phyloP scores from a whole-genome alignment of 2,888 invertebrate species.

The Tetragonisca angustula region DNA sequence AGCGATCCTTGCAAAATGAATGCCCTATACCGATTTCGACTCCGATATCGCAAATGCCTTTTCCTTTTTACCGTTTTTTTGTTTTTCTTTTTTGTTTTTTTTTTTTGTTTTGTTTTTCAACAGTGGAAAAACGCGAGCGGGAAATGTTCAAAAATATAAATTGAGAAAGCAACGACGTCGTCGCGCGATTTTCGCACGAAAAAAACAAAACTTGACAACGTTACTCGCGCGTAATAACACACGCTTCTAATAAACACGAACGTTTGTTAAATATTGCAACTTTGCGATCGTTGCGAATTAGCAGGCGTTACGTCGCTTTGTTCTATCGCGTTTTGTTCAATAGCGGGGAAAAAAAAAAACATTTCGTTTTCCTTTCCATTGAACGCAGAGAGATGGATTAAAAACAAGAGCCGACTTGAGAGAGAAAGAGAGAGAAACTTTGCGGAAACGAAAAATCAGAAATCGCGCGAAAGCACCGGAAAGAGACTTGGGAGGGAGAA shows the following conservation, averaged over 20 bases:
- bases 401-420: not conserved
- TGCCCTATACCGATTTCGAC: not conserved
- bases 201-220: conserved; percentile 12
- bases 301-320: too few species aligned
- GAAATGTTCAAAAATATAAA: not conserved
- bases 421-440: too few species aligned
- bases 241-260: conserved; percentile 1
- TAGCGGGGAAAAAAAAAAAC: too few species aligned
- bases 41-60: not conserved
- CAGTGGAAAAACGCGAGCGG: not conserved
- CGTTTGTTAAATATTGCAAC: not conserved
- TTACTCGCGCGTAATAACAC: not conserved
- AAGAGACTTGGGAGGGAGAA: not conserved
- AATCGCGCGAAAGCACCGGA: not conserved
- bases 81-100: not conserved
- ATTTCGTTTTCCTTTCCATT: not conserved
- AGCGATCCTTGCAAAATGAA: not conserved
- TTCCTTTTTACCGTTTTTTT: not conserved
- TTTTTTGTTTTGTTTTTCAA: not conserved
- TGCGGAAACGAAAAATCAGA: not conserved
- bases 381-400: not conserved
- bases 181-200: conserved; percentile 11
- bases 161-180: not conserved
- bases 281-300: not conserved
- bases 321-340: not conserved